Evolutionary conservation across 2,113 vertebrate genomes (phyloP), one percentile per base, ranked within the genome.

Genomic region (Pangasianodon gigas): DNA sequence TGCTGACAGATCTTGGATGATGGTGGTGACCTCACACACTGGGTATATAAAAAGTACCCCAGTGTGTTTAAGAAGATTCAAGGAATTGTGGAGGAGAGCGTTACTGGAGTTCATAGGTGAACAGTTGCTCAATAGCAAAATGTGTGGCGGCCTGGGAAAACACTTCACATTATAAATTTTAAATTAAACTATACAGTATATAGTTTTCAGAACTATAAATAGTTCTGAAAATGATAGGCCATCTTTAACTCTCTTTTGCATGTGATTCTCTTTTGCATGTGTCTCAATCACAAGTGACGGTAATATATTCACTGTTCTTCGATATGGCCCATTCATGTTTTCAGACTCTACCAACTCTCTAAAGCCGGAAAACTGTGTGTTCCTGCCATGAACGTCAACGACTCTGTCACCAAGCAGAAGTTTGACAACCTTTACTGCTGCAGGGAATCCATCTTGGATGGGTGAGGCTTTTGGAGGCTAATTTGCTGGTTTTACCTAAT

Each of bases 31-130:
- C 96, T 99, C 94, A 99, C 98, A 92, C 98, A 99, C 84, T 99
- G 98, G 98, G 98, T 99, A 90, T 99, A 99, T 95, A 99, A 99
- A 95, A 99, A 99, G 93, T 99, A 99, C 89, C 98, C 98, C 92
- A 98, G 96, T 5, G 96, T 99, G 84, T 99, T 99, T 94, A 99
- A 98, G 96, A 99, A 99, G 94, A 97, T 98, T 90, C 96, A 97
- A 87, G 98, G 98, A 88, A 98, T 99, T 9, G 98, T 99, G 90
- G 98, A 99, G 96, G 98, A 99, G 96, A 99, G 98, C 2, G 98
- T 99, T 92, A 99, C 98, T 0, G 98, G 98, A 2, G 98, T 99
- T 92, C 98, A 99, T 96, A 98, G 98, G 98, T 99, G 92, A 95
- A 9, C 46, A 21, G 46, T 46, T 60, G 52, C 83, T 84, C 56